Evolutionary conservation across 2,113 vertebrate genomes (phyloP).

Genomic region (Corydoras sp.): DNA sequence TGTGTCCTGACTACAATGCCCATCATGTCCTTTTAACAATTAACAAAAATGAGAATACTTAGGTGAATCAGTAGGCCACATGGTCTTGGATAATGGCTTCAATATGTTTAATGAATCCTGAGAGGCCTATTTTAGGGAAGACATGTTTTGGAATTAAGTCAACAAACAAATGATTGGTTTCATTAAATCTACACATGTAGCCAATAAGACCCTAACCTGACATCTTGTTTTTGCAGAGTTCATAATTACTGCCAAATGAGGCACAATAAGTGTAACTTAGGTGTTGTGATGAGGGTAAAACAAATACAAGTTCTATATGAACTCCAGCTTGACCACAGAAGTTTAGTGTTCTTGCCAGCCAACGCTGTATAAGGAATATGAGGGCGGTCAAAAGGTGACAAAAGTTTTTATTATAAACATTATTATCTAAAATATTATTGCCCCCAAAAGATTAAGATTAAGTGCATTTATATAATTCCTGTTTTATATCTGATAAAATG

Average conservation of each 20-base stretch:
- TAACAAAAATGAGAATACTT: background rate
- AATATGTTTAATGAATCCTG: conserved; percentile 45
- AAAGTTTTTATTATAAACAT: too few relatives aligned
- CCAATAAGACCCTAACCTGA: conserved; percentile 24
- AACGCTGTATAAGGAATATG: too few relatives aligned
- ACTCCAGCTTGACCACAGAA: conserved; percentile 1
- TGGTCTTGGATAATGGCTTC: conserved; percentile 46
- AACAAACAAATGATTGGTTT: conserved; percentile 43
- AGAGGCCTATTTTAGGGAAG: conserved; percentile 15
- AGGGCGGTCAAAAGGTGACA: too few relatives aligned
- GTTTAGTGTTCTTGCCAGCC: background rate
- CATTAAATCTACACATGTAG: conserved; percentile 24
- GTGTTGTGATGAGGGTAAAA: conserved; percentile 12
- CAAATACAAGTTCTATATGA: too few relatives aligned
- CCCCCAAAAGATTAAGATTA: too few relatives aligned
- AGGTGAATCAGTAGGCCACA: conserved; percentile 35
- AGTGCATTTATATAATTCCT: too few relatives aligned
- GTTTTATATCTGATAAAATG: too few relatives aligned
- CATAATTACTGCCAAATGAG: conserved; percentile 19
- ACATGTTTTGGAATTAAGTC: conserved; percentile 30
- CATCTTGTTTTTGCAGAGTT: conserved; percentile 35
- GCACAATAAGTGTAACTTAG: background rate
- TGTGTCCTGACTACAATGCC: too few relatives aligned
- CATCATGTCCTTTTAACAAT: too few relatives aligned
- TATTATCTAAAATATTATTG: too few relatives aligned